Percentiles rank a stretch among this genome's conserved stretches.
These are phyloP conservation scores for Lysiphlebus fabarum DNA, from an alignment of 1,140 invertebrate genomes.

Conservation along the genomic window DNA sequence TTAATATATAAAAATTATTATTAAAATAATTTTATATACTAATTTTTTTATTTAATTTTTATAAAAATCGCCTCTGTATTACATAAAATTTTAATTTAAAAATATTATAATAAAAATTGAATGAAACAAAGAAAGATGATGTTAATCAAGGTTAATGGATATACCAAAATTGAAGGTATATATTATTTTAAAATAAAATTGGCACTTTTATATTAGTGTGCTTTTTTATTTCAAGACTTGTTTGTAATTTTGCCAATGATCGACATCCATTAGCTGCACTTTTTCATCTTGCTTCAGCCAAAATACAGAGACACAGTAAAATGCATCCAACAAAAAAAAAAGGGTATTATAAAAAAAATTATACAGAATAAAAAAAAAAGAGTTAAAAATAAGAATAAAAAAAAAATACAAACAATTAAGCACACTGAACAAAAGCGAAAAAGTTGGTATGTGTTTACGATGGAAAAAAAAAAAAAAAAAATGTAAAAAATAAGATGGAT, in stretches of 20 bases:
- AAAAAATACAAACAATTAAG: too few relatives aligned
- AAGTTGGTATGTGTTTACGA: too few relatives aligned
- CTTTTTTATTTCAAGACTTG: conserved; percentile 5
- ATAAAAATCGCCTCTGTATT: not conserved
- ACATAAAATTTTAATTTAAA: not conserved
- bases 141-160: not conserved
- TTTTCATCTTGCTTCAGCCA: too few relatives aligned
- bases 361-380: conserved; percentile 19
- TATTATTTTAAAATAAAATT: not conserved
- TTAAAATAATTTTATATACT: too few relatives aligned
- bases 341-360: too few relatives aligned
- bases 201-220: conserved; percentile 18
- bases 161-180: not conserved
- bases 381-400: not conserved
- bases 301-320: not conserved
- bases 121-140: not conserved
- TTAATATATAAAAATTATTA: too few relatives aligned
- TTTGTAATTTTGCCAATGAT: conserved; percentile 29
- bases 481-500: too few relatives aligned
- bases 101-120: not conserved
- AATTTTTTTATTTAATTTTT: too few relatives aligned
- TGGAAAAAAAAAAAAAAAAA: too few relatives aligned
- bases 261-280: conserved; percentile 29
- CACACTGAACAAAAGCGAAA: too few relatives aligned
- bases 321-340: conserved; percentile 1